Base-by-base conservation (phyloP, 2,888 invertebrate genomes). In the Melipona beecheii region DNA sequence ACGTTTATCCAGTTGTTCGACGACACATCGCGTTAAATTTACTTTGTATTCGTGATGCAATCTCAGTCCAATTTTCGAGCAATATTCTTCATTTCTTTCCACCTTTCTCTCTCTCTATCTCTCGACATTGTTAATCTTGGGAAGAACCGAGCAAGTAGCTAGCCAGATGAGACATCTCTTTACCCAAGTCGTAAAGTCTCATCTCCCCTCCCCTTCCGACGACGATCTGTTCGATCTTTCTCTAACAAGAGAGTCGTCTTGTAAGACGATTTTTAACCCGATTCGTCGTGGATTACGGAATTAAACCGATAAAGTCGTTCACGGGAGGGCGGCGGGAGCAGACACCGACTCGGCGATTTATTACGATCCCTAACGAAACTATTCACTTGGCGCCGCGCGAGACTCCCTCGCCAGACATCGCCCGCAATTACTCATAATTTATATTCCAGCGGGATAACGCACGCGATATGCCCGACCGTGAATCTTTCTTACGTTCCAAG, bases 391-490 rank as follows among this genome's bases (percentile, higher is more conserved):
- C 78, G 64, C 75, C 65, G 84, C 68, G 83, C 43, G 58, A 66
- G 31, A 58, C 75, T 52, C 64, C 27, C 21, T 2, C 36, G 56
- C 49, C 27, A 62, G 75, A 56, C 81, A n/a, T 50, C 31, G 50
- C 21, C 58, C 27, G 74, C 83, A 83, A 90, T 90, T 86, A 90
- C 90, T 88, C 89, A 86, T 90, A 89, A 91, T 91, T 91, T 90
- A 87, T 87, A 90, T 88, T 87, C 87, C 69, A 50, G 31, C 68
- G 86, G 78, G 86, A 87, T 85, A 65, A 81, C 80, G 85, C 89
- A 86, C 88, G 88, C 89, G 88, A 91, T 89, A 86, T 85, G 74
- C 84, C 75, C 50, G 78, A 43, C 13, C 83, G 86, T 89, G 87
- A 82, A 78, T 87, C 89, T 87, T 83, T 85, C 88, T 88, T 85